Evolutionary conservation across 2,888 invertebrate species (phyloP), one percentile per base, ranked within the genome.

Genomic region (Heliconius sara): DNA sequence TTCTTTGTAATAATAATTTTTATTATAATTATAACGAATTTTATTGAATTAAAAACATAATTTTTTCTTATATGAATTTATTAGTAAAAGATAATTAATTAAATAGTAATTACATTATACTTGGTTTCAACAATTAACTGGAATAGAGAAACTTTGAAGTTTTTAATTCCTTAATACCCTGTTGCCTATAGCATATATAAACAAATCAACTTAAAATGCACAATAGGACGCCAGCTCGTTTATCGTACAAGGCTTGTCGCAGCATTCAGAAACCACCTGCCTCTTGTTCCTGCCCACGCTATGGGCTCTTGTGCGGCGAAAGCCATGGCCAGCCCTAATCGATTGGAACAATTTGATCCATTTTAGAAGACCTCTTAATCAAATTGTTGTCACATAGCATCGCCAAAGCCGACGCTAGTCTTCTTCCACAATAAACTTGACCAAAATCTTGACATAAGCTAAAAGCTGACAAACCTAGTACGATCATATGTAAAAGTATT

Each of bases 261-360:
- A 90, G 83, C 90, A 90, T 66, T 88, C 86, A 2, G 82, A 83
- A 25, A 84, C 87, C 10, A 89, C 88, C n/a, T 86, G 86, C 60
- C 88, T 80, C 81, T 88, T 88, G 10, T 83, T 85, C 30, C 86
- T 80, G 16, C 79, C 83, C 77, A 87, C 79, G 0, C 82, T 83
- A 79, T 83, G 79, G 1, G 87, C 87, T 3, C 63, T 77, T 77
- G 2, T 83, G 84, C 3, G 83, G 80, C 0, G 83, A 72, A 16
- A 87, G 78, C 88, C 87, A 87, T 12, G 85, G 86, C 83, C 84
- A 86, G 30, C 67, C 60, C 47, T 73, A 52, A 66, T 77, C 68
- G 63, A 78, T 63, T 16, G 63, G 30, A 12, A 34, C 65, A 22
- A 73, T 52, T n/a, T 22, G 22, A 73, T 34, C 57, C 34, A 73